These are phyloP conservation scores for Helarctos malayanus DNA, from an alignment of 2,797 vertebrate species.

Conservation along the genomic window DNA sequence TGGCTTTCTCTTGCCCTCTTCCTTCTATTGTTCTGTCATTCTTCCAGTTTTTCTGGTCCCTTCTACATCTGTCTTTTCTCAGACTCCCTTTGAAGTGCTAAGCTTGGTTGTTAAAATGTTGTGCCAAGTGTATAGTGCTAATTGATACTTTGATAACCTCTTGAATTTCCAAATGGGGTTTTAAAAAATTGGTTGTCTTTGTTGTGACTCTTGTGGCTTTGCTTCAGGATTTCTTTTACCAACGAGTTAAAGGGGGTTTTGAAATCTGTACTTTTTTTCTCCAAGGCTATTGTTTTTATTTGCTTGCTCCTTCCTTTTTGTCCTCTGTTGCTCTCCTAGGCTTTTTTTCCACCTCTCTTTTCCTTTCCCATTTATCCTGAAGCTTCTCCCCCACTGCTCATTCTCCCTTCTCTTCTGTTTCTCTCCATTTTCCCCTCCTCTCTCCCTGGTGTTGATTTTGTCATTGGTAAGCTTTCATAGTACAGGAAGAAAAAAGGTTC, in stretches of 20 bases:
- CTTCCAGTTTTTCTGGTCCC: conserved; percentile 44
- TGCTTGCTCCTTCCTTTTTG: background rate
- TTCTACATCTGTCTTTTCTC: conserved; percentile 48
- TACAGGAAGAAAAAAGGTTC: background rate
- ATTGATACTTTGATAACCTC: conserved; percentile 46
- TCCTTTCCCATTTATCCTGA: background rate
- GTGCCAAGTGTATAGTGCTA: background rate
- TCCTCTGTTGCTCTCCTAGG: background rate
- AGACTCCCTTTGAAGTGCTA: background rate
- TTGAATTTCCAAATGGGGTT: conserved; percentile 33
- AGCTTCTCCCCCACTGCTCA: rapidly evolving
- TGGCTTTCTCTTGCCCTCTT: conserved; percentile 19
- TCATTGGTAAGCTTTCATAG: background rate
- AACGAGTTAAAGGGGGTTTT: background rate
- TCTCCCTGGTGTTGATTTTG: conserved; percentile 19
- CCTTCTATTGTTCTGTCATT: background rate
- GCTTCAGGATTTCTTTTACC: conserved; percentile 29
- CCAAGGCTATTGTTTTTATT: background rate
- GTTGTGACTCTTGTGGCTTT: background rate
- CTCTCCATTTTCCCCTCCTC: background rate
- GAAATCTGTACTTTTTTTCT: conserved; percentile 5
- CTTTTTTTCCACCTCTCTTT: background rate
- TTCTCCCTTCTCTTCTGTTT: background rate
- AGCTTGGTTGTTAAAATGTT: conserved; percentile 33
- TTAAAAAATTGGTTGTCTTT: background rate